A percentile compares a stretch with the other conserved stretches of the same genome.
These are phyloP conservation scores for Engraulis encrasicolus DNA, from an alignment of 2,113 vertebrate species.

Conservation along the genomic window DNA sequence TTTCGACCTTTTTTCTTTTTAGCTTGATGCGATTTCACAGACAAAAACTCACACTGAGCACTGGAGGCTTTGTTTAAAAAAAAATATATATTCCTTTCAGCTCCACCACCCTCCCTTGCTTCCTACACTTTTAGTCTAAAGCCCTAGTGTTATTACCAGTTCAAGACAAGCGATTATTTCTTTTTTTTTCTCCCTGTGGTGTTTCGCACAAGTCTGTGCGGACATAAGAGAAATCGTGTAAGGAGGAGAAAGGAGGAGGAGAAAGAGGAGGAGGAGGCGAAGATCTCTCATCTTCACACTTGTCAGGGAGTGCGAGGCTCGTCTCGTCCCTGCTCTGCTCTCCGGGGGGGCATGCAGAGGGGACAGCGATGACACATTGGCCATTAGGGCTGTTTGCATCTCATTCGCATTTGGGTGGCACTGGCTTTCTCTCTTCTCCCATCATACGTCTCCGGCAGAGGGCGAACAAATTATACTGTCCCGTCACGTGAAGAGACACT, in stretches of 20 bases:
- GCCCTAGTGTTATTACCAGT: not conserved
- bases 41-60: slow-evolving; percentile 5
- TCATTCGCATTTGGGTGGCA: slow-evolving; percentile 49
- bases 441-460: slow-evolving; percentile 22
- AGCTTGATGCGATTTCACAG: not conserved
- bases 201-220: not conserved
- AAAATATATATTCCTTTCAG: too few relatives aligned
- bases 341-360: not conserved
- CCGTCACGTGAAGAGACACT: not conserved
- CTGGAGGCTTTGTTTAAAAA: not conserved
- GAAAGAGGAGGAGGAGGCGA: not conserved
- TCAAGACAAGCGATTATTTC: slow-evolving; percentile 4
- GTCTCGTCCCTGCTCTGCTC: slow-evolving; percentile 3
- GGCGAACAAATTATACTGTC: not conserved
- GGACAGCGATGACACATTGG: slow-evolving; percentile 52
- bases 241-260: not conserved
- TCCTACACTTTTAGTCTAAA: not conserved
- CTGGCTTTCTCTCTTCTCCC: slow-evolving; percentile 54
- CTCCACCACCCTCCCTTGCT: not conserved
- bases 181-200: not conserved
- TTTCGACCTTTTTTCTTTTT: not conserved
- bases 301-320: not conserved
- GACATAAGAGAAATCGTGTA: not conserved
- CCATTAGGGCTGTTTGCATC: slow-evolving; percentile 60
- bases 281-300: not conserved